Base-by-base conservation (phyloP, 2,113 vertebrate genomes). In the Myxocyprinus asiaticus region DNA sequence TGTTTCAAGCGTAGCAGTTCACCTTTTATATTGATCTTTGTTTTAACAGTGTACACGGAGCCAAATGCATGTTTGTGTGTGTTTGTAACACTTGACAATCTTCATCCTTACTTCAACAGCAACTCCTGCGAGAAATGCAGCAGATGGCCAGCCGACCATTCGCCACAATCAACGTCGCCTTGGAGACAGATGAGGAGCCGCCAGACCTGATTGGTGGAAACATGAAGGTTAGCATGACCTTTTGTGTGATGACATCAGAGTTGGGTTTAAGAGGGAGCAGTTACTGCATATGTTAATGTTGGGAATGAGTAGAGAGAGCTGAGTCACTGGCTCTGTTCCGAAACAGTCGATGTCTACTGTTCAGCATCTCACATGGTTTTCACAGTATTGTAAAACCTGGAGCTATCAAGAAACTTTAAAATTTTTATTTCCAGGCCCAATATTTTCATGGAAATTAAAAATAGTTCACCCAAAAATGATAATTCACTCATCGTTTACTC, bases 101-200 rank as follows among this genome's bases (percentile, higher is more conserved):
- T 69, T 73, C 48, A 2, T 91, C 83, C 44, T 82, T 80, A 75
- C 89, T 89, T 88, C 84, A 67, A 80, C 82, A 99, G 98, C 98
- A 99, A 99, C 96, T 99, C 75, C 94, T 99, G 78, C 95, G 98
- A 53, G 98, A 99, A 94, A 99, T 99, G 98, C 98, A 99, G 83
- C 98, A 99, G 95, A 99, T 99, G 98, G 98, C 98, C 78, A 99
- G 98, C 85, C 95, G 98, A 80, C 98, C 98, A 86, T 99, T 99
- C 78, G 97, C 98, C 87, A 98, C 96, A 80, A 95, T 99, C 91
- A 99, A 98, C 58, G 97, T 99, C 83, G 98, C 97, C 92, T 94
- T 99, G 94, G 97, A 99, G 94, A 96, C 92, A 81, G 98, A 99
- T 63, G 98, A 99, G 77, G 98, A 99, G 87, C 98, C 98, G 0